These are phyloP conservation scores for Timandra comae DNA, from an alignment of 2,888 invertebrate genomes.

Conservation along the genomic window DNA sequence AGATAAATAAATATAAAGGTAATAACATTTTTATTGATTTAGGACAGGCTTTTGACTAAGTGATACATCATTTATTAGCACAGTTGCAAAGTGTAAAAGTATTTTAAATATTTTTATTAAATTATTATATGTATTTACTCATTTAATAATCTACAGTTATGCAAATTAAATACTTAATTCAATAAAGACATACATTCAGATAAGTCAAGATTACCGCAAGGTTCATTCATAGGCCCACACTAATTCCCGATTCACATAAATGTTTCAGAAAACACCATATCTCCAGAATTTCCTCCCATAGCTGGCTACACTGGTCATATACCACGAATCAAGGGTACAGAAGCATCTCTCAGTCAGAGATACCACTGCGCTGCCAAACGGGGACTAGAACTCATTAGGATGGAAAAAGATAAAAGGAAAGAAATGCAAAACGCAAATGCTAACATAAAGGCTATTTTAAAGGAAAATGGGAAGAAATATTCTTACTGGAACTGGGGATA, in stretches of 20 bases:
- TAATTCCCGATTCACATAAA: no score
- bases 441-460: slow-evolving; percentile 56
- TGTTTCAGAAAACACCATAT: slow-evolving; percentile 78
- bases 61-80: no score
- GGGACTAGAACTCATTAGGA: slow-evolving; percentile 76
- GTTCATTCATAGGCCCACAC: slow-evolving; percentile 9
- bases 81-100: no score
- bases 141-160: no score
- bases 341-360: slow-evolving; percentile 81
- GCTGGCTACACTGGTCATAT: slow-evolving; percentile 86
- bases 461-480: slow-evolving; percentile 58
- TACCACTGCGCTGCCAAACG: slow-evolving; percentile 81
- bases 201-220: slow-evolving; percentile 15
- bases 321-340: slow-evolving; percentile 80
- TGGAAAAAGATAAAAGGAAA: slow-evolving; percentile 71
- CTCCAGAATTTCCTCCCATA: slow-evolving; percentile 82
- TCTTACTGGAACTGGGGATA: slow-evolving; percentile 75
- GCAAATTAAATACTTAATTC: no score
- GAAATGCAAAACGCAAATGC: slow-evolving; percentile 54
- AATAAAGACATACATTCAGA: not conserved
- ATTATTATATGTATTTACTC: no score
- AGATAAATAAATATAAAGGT: slow-evolving; percentile 76
- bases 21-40: no score
- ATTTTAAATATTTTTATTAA: no score
- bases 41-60: no score